Percentiles rank a stretch among this genome's conserved stretches.
phyloP scores from a whole-genome alignment of 2,113 vertebrate species.

The Tiliqua scincoides region DNA sequence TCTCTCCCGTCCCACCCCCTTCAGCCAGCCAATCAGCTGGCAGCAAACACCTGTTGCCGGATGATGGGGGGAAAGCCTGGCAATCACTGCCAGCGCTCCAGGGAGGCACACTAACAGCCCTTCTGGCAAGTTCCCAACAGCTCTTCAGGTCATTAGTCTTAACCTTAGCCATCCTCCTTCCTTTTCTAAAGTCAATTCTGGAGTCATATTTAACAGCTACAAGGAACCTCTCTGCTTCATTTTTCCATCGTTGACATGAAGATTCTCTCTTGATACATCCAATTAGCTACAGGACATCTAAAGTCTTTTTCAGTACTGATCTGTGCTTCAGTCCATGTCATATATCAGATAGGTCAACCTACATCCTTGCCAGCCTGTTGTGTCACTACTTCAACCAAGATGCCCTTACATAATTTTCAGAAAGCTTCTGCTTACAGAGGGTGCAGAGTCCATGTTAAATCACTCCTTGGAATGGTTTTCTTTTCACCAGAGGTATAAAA shows the following conservation, averaged over 20 bases:
- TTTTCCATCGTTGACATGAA: too few relatives aligned
- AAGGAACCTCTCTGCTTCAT: not conserved
- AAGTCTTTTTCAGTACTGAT: not conserved
- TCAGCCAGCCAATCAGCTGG: too few relatives aligned
- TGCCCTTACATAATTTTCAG: not conserved
- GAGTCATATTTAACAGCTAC: not conserved
- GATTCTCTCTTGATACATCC: too few relatives aligned
- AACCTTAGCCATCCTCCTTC: too few relatives aligned
- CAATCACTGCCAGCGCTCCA: too few relatives aligned
- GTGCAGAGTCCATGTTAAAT: not conserved
- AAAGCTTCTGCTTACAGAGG: not conserved
- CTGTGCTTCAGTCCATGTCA: not conserved
- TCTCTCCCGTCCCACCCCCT: too few relatives aligned
- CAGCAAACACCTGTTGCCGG: too few relatives aligned
- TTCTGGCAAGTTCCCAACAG: not conserved
- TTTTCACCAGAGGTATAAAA: not conserved
- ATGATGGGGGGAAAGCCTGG: too few relatives aligned
- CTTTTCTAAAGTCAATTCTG: not conserved
- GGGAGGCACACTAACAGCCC: too few relatives aligned
- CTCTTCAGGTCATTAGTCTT: not conserved
- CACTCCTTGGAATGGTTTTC: not conserved
- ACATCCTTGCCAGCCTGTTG: not conserved
- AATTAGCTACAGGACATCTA: not conserved
- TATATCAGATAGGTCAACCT: not conserved
- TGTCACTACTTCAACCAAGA: not conserved